Conservation (phyloP, 2,113 vertebrate genomes). For the Myxocyprinus asiaticus region DNA sequence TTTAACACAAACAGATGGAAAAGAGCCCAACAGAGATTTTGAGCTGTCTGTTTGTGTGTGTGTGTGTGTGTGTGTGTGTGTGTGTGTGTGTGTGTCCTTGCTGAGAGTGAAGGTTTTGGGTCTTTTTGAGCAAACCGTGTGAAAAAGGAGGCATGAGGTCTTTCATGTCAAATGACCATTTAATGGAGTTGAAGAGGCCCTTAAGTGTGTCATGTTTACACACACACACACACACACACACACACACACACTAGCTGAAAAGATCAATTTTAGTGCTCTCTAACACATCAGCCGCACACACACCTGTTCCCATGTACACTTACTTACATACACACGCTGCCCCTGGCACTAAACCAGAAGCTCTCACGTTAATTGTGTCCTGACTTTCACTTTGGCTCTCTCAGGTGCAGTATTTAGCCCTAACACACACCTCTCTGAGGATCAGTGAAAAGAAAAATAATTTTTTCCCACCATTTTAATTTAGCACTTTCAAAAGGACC, state of each 20-base stretch:
- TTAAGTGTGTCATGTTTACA: conserved; percentile 45
- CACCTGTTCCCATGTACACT: conserved; percentile 48
- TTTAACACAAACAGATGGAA: too few species aligned
- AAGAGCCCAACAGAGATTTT: not conserved
- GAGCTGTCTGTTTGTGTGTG: conserved; percentile 21
- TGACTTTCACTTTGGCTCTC: conserved; percentile 21
- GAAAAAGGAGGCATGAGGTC: conserved; percentile 32
- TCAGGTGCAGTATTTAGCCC: conserved; percentile 31
- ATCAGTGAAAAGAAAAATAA: conserved; percentile 30
- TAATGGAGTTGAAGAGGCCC: conserved; percentile 51
- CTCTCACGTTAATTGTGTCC: conserved; percentile 44
- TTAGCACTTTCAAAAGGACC: conserved; percentile 44
- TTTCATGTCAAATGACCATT: conserved; percentile 45
- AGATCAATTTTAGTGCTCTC: conserved; percentile 23
- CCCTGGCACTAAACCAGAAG: conserved; percentile 39
- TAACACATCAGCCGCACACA: conserved; percentile 48
- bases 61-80: too few species aligned
- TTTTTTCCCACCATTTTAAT: conserved; percentile 42
- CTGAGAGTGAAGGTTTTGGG: conserved; percentile 36
- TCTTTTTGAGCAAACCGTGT: conserved; percentile 10
- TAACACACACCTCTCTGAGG: conserved; percentile 19
- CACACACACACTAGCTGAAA: conserved; percentile 32
- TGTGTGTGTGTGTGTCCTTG: not conserved
- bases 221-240: conserved; percentile 4
- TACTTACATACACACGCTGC: conserved; percentile 2